These are phyloP conservation scores for Calameuta filiformis DNA, from an alignment of 2,888 invertebrate species.

Conservation along the genomic window DNA sequence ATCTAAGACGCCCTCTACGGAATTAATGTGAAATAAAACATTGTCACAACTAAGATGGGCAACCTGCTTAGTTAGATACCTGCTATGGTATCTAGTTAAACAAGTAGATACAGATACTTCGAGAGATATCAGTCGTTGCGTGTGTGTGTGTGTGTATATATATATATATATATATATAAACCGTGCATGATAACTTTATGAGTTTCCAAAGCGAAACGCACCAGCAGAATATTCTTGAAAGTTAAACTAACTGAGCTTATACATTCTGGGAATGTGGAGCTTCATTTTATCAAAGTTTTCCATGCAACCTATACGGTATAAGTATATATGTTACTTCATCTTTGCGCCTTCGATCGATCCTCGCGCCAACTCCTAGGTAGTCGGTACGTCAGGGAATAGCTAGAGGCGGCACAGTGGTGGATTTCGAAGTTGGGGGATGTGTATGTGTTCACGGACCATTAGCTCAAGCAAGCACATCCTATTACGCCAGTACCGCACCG, in stretches of 20 bases:
- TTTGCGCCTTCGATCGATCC: neutral
- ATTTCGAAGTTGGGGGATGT: constrained; percentile 3
- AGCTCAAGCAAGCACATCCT: constrained; percentile 11
- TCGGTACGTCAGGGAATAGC: neutral
- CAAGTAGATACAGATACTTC: neutral
- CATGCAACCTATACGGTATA: neutral
- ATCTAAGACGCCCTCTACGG: neutral
- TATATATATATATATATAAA: neutral
- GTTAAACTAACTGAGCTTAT: neutral
- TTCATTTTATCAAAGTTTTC: neutral
- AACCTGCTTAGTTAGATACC: neutral
- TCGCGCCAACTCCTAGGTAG: neutral
- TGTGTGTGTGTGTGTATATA: too few species aligned
- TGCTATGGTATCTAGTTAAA: neutral
- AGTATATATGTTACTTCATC: neutral
- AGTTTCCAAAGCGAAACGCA: neutral
- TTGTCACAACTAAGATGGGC: neutral
- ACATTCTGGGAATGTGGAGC: neutral
- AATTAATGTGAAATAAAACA: neutral
- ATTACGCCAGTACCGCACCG: neutral
- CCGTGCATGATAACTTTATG: neutral
- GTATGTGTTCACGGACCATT: constrained; percentile 11
- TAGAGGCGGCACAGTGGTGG: neutral
- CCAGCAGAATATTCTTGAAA: neutral
- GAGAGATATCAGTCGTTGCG: neutral